Base-by-base conservation (phyloP, 2,113 vertebrate species). In the Tretioscincus oriximinensis region DNA sequence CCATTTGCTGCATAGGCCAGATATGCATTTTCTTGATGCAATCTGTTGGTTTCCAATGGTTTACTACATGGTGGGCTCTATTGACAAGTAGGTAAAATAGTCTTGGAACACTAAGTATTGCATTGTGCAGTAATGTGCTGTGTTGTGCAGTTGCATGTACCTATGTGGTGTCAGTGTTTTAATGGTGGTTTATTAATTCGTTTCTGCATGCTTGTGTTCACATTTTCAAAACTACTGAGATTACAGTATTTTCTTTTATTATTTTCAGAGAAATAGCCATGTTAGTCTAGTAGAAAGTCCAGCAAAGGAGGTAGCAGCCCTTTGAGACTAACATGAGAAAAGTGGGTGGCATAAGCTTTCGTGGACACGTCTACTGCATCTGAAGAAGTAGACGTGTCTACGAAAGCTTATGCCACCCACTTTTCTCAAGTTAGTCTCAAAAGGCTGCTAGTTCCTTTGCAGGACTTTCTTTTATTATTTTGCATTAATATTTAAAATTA, bases 31-130 rank as follows among this genome's bases (percentile, higher is more conserved):
- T 95, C 96, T 99, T 93, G 98, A 99, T 95, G 98, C 98, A 90
- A 99, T 99, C 93, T 99, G 98, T 95, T 99, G 97, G 95, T 99
- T 99, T 91, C 98, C 98, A 84, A 99, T 99, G 98, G 98, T 99
- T 91, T 99, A 99, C 96, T 99, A 98, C 95, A 99, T 99, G 97
- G 97, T 96, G 86, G 98, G 98, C 91, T 96, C 96, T 94, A 99
- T 99, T 87, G 98, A 99, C 96, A 99, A 99, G 98, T 99, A 97
- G 95, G 97, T 96, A 94, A 93, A 90, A 82, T 86, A 84, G 85
- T 89, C 86, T 92, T 90, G 91, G 91, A 87, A 88, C 88, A 90
- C 60, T 93, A 81, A 74, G 85, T 79, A 54, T 88, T 88, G 89
- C 93, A 88, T 82, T 92, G 85, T 89, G 89, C 85, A 84, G 93